Conservation (phyloP, 2,888 invertebrate genomes). For the Alcis repandata region DNA sequence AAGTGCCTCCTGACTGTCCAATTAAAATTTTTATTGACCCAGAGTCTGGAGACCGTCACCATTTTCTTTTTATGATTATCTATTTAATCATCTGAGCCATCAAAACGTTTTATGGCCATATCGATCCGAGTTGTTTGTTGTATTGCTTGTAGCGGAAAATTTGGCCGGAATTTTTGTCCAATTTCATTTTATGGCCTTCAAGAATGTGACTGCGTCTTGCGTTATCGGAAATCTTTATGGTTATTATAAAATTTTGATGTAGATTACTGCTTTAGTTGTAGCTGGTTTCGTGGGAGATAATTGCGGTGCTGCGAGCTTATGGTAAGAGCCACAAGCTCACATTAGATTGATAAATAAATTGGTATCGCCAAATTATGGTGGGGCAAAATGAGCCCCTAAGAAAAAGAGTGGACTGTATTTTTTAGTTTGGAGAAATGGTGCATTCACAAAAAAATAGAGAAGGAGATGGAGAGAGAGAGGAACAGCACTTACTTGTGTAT, state of each 20-base stretch:
- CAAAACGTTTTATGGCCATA: slow-evolving; percentile 58
- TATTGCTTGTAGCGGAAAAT: slow-evolving; percentile 42
- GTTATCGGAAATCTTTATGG: slow-evolving; percentile 32
- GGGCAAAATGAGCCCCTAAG: too few species aligned
- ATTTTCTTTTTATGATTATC: slow-evolving; percentile 69
- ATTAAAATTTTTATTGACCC: slow-evolving; percentile 62
- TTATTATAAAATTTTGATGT: slow-evolving; percentile 32
- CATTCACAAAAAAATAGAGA: too few species aligned
- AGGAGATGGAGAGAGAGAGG: too few species aligned
- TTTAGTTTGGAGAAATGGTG: too few species aligned
- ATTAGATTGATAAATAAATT: too few species aligned
- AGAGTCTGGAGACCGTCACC: slow-evolving; percentile 49
- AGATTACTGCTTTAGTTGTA: slow-evolving; percentile 9
- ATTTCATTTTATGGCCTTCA: slow-evolving; percentile 40
- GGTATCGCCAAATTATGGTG: too few species aligned
- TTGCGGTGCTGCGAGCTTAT: background rate
- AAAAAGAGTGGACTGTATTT: too few species aligned
- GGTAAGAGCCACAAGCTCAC: background rate
- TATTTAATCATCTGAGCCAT: slow-evolving; percentile 66
- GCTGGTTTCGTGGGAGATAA: background rate
- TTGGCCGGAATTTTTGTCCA: slow-evolving; percentile 41
- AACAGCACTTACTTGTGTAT: too few species aligned
- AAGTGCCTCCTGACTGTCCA: slow-evolving; percentile 55
- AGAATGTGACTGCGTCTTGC: slow-evolving; percentile 39
- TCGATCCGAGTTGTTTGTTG: slow-evolving; percentile 43